Conservation (phyloP, 2,888 invertebrate genomes). For the Norana najaformis region DNA sequence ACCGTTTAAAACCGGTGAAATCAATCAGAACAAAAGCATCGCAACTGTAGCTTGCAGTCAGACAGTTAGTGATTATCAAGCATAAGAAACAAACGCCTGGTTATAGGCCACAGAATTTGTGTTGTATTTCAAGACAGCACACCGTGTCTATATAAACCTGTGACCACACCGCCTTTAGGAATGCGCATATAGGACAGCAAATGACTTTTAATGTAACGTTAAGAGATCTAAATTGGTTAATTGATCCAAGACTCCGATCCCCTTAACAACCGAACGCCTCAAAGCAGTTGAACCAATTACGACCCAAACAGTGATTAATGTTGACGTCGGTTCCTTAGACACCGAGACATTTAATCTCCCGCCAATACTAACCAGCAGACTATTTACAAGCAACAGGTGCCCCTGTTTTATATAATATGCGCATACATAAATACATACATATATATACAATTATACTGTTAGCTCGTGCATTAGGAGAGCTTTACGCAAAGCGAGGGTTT, state of each 20-base stretch:
- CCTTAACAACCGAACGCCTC: background rate
- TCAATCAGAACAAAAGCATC: no score
- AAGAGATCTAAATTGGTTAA: constrained; percentile 13
- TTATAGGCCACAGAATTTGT: no score
- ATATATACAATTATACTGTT: background rate
- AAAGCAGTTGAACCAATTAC: background rate
- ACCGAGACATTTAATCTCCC: constrained; percentile 5
- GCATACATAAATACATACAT: background rate
- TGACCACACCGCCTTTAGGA: no score
- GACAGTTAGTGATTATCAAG: no score
- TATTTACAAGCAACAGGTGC: constrained; percentile 2
- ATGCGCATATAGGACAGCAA: background rate
- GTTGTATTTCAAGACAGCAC: no score
- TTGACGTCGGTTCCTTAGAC: background rate
- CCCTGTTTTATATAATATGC: background rate
- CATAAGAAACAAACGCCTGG: no score
- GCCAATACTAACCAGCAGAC: constrained; percentile 6
- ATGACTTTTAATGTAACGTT: constrained; percentile 7
- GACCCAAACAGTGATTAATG: background rate
- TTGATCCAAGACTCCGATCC: background rate
- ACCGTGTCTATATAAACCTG: no score
- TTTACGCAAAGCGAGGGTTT: no score
- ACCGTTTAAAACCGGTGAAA: no score
- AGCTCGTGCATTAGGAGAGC: no score
- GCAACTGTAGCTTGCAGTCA: no score